Percentiles rank a stretch among this genome's conserved stretches.
These are phyloP conservation scores for Lycocorax pyrrhopterus DNA, from an alignment of 2,113 vertebrate species.

Conservation along the genomic window DNA sequence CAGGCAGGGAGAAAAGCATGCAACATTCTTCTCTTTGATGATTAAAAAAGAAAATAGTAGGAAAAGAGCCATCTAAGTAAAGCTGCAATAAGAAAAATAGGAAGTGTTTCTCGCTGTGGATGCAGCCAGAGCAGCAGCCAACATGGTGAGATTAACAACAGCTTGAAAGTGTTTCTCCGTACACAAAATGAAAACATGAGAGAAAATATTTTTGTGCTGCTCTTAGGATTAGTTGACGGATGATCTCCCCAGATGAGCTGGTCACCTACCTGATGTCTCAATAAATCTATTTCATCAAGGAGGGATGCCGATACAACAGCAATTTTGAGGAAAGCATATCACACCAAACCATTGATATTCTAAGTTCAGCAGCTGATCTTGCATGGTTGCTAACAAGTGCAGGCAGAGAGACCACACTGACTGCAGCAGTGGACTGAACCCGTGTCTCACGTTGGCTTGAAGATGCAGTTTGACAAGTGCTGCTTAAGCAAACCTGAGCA, in stretches of 20 bases:
- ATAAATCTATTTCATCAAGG: neutral
- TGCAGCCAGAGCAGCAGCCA: neutral
- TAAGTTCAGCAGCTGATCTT: neutral
- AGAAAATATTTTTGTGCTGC: neutral
- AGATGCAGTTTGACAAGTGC: slow-evolving; percentile 33
- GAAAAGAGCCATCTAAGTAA: neutral
- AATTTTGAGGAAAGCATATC: neutral
- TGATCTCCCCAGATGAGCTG: neutral
- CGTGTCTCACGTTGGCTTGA: neutral
- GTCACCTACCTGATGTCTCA: neutral
- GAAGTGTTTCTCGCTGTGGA: neutral
- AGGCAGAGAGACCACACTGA: neutral
- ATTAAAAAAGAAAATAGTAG: neutral
- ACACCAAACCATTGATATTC: neutral
- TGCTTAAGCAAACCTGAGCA: slow-evolving; percentile 39
- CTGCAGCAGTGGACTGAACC: neutral
- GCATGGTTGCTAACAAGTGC: neutral
- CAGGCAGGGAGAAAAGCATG: neutral
- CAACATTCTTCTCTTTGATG: neutral
- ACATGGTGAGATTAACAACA: neutral
- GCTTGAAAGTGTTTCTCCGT: neutral
- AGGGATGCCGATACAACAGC: neutral
- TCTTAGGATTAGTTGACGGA: neutral
- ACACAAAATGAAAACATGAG: neutral
- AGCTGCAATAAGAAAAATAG: neutral